These are phyloP conservation scores for Camelus dromedarius DNA, from an alignment of 2,113 vertebrate genomes.

Conservation along the genomic window DNA sequence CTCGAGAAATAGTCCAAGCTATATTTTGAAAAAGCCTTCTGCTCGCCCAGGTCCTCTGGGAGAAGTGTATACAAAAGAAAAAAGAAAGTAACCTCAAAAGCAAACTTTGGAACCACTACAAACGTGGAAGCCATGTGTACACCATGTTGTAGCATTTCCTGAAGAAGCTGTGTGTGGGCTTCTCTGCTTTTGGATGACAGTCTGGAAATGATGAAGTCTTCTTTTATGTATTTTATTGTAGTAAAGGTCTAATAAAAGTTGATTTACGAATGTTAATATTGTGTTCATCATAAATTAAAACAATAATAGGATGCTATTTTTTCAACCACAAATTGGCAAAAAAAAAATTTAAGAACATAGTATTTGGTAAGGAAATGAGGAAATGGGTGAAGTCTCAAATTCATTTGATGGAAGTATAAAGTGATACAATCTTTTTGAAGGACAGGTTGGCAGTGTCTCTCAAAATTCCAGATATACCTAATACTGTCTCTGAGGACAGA, in stretches of 20 bases:
- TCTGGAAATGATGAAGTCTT: conserved; percentile 52
- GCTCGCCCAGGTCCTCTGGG: neutral
- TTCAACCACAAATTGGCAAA: conserved; percentile 13
- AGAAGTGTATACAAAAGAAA: conserved; percentile 53
- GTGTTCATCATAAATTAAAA: conserved; percentile 52
- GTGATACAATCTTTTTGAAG: neutral
- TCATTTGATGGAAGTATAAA: neutral
- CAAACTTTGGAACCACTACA: conserved; percentile 46
- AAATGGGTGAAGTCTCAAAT: neutral
- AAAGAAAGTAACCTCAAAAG: conserved; percentile 48
- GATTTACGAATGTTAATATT: conserved; percentile 36
- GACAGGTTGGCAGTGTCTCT: neutral
- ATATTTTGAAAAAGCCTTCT: conserved; percentile 41
- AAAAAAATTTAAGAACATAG: neutral
- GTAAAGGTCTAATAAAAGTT: conserved; percentile 57
- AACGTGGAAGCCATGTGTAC: conserved; percentile 13
- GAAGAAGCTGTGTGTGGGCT: conserved; percentile 35
- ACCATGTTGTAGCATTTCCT: neutral
- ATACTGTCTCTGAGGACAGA: neutral
- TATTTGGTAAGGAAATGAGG: neutral
- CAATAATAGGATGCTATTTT: conserved; percentile 49
- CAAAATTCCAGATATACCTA: neutral
- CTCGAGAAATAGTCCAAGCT: conserved; percentile 26
- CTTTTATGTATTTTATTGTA: conserved; percentile 48
- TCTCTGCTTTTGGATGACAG: neutral